Conservation (phyloP, 1,140 invertebrate genomes). For the Drosophila asahinai region DNA sequence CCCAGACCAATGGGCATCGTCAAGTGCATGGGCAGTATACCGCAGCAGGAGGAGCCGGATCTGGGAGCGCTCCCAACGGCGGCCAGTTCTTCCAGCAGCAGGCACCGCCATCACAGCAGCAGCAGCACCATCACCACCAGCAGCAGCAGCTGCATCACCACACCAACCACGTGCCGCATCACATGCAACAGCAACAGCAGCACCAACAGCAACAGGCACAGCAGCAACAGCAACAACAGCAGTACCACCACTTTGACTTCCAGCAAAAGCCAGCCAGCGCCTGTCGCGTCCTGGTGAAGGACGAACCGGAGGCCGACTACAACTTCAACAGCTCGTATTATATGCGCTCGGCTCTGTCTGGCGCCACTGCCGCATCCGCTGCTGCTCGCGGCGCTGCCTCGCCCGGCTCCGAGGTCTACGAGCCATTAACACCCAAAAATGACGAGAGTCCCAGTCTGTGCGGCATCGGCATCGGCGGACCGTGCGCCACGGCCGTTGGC, state of each 20-base stretch:
- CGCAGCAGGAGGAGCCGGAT: constrained; percentile 13
- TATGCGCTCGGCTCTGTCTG: constrained; percentile 64
- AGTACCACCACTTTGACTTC: constrained; percentile 69
- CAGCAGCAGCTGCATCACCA: constrained; percentile 36
- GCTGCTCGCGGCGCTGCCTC: constrained; percentile 58
- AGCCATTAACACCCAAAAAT: constrained; percentile 84
- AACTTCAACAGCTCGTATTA: constrained; percentile 78
- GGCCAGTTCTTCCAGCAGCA: constrained; percentile 59
- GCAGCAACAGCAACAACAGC: constrained; percentile 40
- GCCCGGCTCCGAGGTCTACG: constrained; percentile 78
- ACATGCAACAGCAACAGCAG: constrained; percentile 46
- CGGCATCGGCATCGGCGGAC: constrained; percentile 65
- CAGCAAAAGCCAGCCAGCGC: constrained; percentile 53
- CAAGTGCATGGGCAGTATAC: constrained; percentile 56
- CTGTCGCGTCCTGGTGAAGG: constrained; percentile 65
- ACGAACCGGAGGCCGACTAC: constrained; percentile 73
- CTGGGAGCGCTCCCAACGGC: constrained; percentile 13
- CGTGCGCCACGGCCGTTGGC: constrained; percentile 55
- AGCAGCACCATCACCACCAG: constrained; percentile 37
- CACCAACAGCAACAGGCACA: constrained; percentile 41
- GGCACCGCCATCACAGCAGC: constrained; percentile 27
- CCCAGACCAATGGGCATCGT: constrained; percentile 29
- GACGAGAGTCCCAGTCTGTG: constrained; percentile 82
- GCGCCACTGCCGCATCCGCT: constrained; percentile 30
- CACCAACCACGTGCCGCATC: constrained; percentile 41